Conservation (phyloP, 2,113 vertebrate species). For the Vidua chalybeata region DNA sequence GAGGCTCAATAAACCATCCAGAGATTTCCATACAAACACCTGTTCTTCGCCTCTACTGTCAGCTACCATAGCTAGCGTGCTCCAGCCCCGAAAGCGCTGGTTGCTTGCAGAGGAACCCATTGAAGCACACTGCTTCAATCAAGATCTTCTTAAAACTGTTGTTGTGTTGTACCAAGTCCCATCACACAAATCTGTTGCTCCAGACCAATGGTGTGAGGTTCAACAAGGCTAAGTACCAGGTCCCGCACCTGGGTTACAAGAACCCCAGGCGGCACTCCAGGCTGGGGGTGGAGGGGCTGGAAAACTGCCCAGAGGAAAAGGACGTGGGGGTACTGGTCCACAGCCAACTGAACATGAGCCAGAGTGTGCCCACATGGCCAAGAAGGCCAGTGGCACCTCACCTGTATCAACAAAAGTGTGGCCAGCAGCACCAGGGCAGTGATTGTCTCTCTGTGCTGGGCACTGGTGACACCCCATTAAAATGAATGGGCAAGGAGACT, state of each 20-base stretch:
- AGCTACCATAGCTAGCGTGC: background rate
- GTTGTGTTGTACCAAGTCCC: background rate
- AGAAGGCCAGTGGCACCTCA: background rate
- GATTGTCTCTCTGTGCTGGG: accelerated
- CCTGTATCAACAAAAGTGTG: accelerated
- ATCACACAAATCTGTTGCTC: background rate
- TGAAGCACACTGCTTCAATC: background rate
- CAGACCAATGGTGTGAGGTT: accelerated
- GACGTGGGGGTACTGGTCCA: background rate
- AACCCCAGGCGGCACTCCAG: background rate
- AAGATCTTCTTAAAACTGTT: background rate
- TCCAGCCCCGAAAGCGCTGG: background rate
- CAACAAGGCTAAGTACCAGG: background rate
- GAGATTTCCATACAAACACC: background rate
- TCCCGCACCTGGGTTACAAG: background rate
- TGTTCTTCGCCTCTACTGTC: background rate
- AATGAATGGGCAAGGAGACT: too few species aligned
- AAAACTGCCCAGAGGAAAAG: background rate
- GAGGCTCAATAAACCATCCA: background rate
- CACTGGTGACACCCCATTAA: accelerated
- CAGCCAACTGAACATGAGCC: background rate
- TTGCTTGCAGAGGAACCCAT: background rate
- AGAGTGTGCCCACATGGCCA: background rate
- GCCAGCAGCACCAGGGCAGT: accelerated
- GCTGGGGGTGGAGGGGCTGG: background rate